Conservation (phyloP, 2,888 invertebrate species). For the Eristalis arbustorum region DNA sequence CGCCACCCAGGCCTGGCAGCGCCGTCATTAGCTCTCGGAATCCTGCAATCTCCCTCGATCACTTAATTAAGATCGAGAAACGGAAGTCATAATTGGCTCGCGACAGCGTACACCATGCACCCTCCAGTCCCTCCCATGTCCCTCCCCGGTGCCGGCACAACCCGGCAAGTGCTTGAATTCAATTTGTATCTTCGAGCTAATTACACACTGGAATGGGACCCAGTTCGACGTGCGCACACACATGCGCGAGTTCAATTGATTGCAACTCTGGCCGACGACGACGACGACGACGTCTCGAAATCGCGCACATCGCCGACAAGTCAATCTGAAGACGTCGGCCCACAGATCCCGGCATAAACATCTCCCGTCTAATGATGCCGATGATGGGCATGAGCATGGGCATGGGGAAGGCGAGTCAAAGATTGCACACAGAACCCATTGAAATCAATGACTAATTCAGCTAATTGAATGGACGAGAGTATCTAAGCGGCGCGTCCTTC, state of each 20-base stretch:
- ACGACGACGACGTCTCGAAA: background rate
- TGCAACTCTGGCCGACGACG: background rate
- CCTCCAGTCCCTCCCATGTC: background rate
- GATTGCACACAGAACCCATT: conserved; percentile 68
- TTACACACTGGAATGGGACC: conserved; percentile 25
- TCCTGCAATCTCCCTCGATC: background rate
- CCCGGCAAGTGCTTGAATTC: conserved; percentile 28
- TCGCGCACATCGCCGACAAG: background rate
- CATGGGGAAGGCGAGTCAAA: conserved; percentile 30
- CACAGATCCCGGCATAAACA: background rate
- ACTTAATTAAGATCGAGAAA: conserved; percentile 10
- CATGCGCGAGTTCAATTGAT: conserved; percentile 21
- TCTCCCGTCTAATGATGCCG: background rate
- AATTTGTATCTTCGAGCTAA: conserved; percentile 42
- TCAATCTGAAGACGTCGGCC: background rate
- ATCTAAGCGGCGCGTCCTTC: conserved; percentile 35
- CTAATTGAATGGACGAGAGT: conserved; percentile 71
- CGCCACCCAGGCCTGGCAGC: background rate
- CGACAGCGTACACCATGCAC: conserved; percentile 34
- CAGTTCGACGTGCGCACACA: background rate
- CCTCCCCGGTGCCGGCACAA: conserved; percentile 42
- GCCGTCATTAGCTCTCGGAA: background rate
- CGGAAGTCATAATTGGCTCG: conserved; percentile 68
- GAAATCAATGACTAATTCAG: conserved; percentile 72
- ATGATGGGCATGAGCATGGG: too few species aligned